Evolutionary conservation across 2,888 invertebrate species (phyloP), one percentile per base, ranked within the genome.

Genomic region (Drosophila merina): DNA sequence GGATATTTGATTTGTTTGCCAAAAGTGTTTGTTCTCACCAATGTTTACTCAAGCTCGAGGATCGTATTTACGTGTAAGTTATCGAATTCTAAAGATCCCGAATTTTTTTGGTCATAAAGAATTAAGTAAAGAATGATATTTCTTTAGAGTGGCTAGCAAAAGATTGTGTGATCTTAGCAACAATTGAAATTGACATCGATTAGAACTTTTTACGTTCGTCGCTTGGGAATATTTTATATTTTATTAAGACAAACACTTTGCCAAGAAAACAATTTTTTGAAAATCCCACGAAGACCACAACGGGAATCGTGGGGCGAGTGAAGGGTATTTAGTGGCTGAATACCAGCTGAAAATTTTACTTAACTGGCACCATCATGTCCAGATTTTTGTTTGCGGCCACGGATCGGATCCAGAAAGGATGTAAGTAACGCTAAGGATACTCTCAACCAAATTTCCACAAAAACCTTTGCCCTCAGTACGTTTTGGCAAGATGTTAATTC

Each of bases 211-310:
- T 63, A 42, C 40, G 57, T 62, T 57, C 9, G 48, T 4, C 25
- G 9, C 36, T 38, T 14, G 45, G n/a, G 31, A 42, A 60, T 57
- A 57, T 62, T 64, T 60, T 60, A 14, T 51, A 60, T 47, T 64
- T 64, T 38, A 38, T 30, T 12, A 30, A 45, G 38, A 28, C 62
- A 51, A 57, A 64, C 64, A 64, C 38, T 62, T 44, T 14, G 50
- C 50, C n/a, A 42, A 14, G 36, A 4, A 50, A 60, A 33, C 8
- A 20, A 30, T 10, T 3, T 31, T 30, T 20, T 14, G 3, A 25
- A 25, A 48, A 40, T 47, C 40, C 25, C 30, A 12, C 30, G 8
- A 12, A 28, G 55, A 44, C 45, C 12, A 7, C 5, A 42, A 4
- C 20, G 42, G 47, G 14, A 36, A 45, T 8, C 54, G 54, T 26